These are phyloP conservation scores for Propithecus perrieri DNA, from an alignment of 2,797 vertebrate genomes.

Conservation along the genomic window DNA sequence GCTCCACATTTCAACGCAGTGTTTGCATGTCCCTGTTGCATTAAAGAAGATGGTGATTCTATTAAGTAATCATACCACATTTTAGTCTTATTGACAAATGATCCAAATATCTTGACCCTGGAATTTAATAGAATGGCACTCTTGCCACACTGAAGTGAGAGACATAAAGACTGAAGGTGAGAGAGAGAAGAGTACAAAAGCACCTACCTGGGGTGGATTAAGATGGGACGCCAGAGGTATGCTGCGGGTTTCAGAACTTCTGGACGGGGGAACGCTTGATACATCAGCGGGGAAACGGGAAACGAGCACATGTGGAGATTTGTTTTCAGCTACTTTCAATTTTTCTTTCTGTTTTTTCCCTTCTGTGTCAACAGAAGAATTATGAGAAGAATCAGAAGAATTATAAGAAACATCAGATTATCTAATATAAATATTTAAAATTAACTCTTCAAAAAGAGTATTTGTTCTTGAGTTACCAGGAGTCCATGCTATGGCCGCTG, in stretches of 20 bases:
- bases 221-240: conserved; percentile 78
- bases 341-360: conserved; percentile 79
- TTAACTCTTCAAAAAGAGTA: neutral
- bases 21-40: neutral
- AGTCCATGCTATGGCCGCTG: neutral
- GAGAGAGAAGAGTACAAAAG: neutral
- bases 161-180: neutral
- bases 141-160: neutral
- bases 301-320: conserved; percentile 67
- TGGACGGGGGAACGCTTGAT: conserved; percentile 80
- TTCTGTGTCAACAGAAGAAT: conserved; percentile 25
- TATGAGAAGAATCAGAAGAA: neutral
- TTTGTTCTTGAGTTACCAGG: neutral
- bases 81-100: neutral
- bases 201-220: conserved; percentile 84
- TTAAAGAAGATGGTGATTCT: neutral
- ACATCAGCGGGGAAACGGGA: conserved; percentile 73
- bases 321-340: conserved; percentile 75
- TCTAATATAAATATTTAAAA: neutral
- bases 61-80: neutral
- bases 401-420: neutral
- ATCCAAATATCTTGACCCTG: neutral
- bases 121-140: neutral
- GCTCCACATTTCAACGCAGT: neutral
- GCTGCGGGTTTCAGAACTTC: conserved; percentile 83